Conservation (phyloP, 2,888 invertebrate genomes). For the Pyralis farinalis region DNA sequence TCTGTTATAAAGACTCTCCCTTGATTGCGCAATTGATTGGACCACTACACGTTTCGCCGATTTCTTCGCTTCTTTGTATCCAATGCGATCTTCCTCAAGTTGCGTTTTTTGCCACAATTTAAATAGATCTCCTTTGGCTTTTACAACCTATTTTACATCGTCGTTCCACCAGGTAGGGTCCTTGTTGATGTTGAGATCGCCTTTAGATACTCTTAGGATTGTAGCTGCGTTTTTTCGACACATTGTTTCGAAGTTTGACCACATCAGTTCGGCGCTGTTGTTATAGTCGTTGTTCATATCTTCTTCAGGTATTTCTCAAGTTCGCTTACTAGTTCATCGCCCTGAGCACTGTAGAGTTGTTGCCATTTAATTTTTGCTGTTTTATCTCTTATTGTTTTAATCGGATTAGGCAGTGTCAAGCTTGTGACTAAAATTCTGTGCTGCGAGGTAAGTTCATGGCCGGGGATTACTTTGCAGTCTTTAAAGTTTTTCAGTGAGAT, state of each 20-base stretch:
- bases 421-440: background rate
- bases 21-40: slow-evolving; percentile 1
- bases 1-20: slow-evolving; percentile 6
- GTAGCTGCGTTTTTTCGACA: background rate
- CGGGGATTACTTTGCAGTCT: slow-evolving; percentile 1
- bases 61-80: slow-evolving; percentile 4
- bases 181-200: slow-evolving; percentile 1
- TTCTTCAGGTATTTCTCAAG: slow-evolving; percentile 8
- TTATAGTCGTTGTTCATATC: background rate
- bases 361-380: background rate
- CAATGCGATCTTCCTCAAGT: slow-evolving; percentile 6
- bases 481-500: background rate
- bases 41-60: slow-evolving; percentile 4
- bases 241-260: slow-evolving; percentile 1
- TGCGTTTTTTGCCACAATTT: slow-evolving; percentile 9
- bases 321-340: background rate
- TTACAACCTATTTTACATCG: slow-evolving; percentile 8
- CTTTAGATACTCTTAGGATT: slow-evolving; percentile 4
- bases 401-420: slow-evolving; percentile 1
- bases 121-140: slow-evolving; percentile 10
- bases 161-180: slow-evolving; percentile 11
- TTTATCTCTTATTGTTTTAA: background rate
- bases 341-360: background rate
- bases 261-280: background rate
- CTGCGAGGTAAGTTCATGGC: background rate